Percentiles rank a stretch among this genome's conserved stretches.
phyloP scores from a whole-genome alignment of 2,888 invertebrate genomes.

The Drosophila borealis region DNA sequence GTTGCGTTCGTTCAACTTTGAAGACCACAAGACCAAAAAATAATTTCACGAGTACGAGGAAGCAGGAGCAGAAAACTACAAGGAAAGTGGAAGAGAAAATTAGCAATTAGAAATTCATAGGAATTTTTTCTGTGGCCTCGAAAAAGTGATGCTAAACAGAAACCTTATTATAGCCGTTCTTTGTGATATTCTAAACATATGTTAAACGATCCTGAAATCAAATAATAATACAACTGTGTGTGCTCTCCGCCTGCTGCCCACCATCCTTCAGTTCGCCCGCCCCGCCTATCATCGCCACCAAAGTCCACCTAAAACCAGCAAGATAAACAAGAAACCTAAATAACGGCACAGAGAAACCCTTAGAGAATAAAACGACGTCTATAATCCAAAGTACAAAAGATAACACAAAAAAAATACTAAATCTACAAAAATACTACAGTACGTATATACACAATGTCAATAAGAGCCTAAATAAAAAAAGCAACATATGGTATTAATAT shows the following conservation, averaged over 20 bases:
- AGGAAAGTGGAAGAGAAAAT: constrained; percentile 4
- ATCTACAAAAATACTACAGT: constrained; percentile 24
- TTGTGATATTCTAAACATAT: constrained; percentile 59
- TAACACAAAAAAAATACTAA: constrained; percentile 34
- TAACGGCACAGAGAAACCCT: constrained; percentile 31
- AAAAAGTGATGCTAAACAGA: constrained; percentile 33
- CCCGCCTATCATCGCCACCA: constrained; percentile 66
- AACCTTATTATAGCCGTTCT: constrained; percentile 39
- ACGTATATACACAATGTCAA: constrained; percentile 22
- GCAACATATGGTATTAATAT: constrained; percentile 79
- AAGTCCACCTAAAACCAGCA: constrained; percentile 39
- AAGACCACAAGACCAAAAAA: constrained; percentile 62
- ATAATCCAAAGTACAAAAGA: constrained; percentile 77
- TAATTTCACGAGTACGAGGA: constrained; percentile 33
- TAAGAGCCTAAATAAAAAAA: constrained; percentile 53
- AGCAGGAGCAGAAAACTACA: constrained; percentile 13
- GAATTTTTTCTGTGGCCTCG: constrained; percentile 48
- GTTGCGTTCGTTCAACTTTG: constrained; percentile 75
- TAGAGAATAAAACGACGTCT: constrained; percentile 65
- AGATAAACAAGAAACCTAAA: constrained; percentile 17
- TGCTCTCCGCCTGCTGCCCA: constrained; percentile 50
- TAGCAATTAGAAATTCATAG: constrained; percentile 31
- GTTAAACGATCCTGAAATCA: constrained; percentile 29
- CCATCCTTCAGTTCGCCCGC: constrained; percentile 46
- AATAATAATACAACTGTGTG: constrained; percentile 25